phyloP scores from a whole-genome alignment of 2,888 invertebrate genomes.

The Diarsia dahlii region DNA sequence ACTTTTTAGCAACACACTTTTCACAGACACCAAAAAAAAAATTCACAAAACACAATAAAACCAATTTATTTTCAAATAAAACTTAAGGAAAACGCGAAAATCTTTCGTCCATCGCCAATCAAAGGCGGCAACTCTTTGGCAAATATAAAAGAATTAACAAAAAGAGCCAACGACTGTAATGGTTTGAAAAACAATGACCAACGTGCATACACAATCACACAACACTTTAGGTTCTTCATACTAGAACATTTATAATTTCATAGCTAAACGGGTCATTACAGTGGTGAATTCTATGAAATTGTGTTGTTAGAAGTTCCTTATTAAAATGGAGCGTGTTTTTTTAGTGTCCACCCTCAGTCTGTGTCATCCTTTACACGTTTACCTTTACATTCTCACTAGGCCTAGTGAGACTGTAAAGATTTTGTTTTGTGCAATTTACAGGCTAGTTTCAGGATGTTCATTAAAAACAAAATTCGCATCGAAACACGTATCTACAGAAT shows the following conservation, averaged over 20 bases:
- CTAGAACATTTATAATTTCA: constrained; percentile 32
- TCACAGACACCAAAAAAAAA: not conserved
- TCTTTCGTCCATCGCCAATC: constrained; percentile 9
- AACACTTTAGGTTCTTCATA: constrained; percentile 2
- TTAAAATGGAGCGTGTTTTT: not conserved
- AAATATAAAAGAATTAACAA: constrained; percentile 6
- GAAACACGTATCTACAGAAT: no score
- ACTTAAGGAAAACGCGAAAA: not conserved
- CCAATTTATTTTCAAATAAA: not conserved
- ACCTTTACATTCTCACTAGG: no score
- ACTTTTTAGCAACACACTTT: not conserved
- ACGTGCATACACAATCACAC: constrained; percentile 30
- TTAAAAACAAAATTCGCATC: no score
- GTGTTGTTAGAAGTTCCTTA: no score
- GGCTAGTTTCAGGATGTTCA: no score
- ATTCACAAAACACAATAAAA: not conserved
- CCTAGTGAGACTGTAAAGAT: no score
- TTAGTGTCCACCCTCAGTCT: not conserved
- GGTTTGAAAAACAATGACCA: constrained; percentile 23
- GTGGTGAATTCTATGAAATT: not conserved
- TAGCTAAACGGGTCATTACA: constrained; percentile 23
- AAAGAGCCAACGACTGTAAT: not conserved
- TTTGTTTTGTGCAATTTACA: no score
- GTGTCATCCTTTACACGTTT: no score
- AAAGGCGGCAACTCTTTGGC: not conserved